Conservation (phyloP, 1,140 invertebrate species). For the Marisa cornuarietis region DNA sequence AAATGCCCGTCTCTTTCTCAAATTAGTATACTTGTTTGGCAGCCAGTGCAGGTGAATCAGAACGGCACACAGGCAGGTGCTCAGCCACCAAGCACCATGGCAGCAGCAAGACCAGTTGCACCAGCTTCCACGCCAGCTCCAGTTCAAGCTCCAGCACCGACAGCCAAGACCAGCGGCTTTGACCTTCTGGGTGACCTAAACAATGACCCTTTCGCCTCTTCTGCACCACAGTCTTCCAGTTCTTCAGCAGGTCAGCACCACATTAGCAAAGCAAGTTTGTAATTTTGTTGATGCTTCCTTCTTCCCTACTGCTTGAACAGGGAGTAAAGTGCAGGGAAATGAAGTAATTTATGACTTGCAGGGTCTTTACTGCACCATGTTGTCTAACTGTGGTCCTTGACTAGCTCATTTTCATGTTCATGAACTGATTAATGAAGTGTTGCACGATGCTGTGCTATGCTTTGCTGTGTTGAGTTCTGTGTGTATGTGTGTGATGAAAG, state of each 20-base stretch:
- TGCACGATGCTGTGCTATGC: too few relatives aligned
- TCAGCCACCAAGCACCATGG: constrained; percentile 22
- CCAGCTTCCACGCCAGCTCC: constrained; percentile 19
- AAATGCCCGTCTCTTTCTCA: not conserved
- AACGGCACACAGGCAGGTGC: constrained; percentile 19
- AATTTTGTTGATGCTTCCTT: too few relatives aligned
- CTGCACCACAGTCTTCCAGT: constrained; percentile 32
- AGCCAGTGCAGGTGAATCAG: constrained; percentile 30
- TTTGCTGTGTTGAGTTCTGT: too few relatives aligned
- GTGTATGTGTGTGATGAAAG: too few relatives aligned
- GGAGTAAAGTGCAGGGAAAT: too few relatives aligned
- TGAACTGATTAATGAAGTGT: too few relatives aligned
- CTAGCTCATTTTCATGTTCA: too few relatives aligned
- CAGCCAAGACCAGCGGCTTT: constrained; percentile 33
- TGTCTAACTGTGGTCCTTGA: too few relatives aligned
- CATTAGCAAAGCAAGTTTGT: not conserved
- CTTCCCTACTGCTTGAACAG: too few relatives aligned
- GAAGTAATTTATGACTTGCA: too few relatives aligned
- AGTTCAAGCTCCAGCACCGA: constrained; percentile 29
- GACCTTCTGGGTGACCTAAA: constrained; percentile 54
- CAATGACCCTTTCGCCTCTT: constrained; percentile 52
- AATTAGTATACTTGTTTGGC: constrained; percentile 8
- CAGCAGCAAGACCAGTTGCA: constrained; percentile 15
- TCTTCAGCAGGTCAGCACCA: not conserved
- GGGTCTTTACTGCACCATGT: too few relatives aligned